Percentiles rank a stretch among this genome's conserved stretches.
Evolutionary conservation across 2,113 vertebrate species (phyloP).

Genomic region (Neogobius melanostomus): DNA sequence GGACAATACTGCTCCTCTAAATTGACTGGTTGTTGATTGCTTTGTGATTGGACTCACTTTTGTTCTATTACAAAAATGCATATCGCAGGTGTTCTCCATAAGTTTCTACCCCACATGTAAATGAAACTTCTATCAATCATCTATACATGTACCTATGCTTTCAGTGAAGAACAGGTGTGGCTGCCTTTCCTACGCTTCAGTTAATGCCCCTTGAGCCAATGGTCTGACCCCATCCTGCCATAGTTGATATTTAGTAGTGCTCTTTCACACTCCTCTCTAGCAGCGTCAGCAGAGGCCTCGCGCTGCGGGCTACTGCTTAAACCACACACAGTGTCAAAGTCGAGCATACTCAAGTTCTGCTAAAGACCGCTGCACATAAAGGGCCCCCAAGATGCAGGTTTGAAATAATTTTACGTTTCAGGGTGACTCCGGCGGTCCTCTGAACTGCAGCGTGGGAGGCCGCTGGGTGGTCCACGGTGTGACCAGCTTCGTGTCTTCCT

Average conservation of each 20-base stretch:
- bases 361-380: slow-evolving; percentile 16
- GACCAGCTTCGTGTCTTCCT: slow-evolving; percentile 87
- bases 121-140: no score
- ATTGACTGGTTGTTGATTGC: no score
- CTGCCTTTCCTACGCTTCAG: not conserved
- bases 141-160: no score
- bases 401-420: slow-evolving; percentile 34
- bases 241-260: slow-evolving; percentile 43
- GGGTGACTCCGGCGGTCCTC: slow-evolving; percentile 90
- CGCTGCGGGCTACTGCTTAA: slow-evolving; percentile 43
- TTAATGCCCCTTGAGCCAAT: slow-evolving; percentile 8
- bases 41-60: no score
- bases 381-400: slow-evolving; percentile 3
- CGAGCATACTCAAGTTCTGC: slow-evolving; percentile 19
- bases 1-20: no score
- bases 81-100: no score
- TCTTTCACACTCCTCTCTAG: slow-evolving; percentile 27
- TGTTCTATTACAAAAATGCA: no score
- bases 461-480: slow-evolving; percentile 82
- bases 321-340: slow-evolving; percentile 43
- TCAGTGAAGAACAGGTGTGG: not conserved
- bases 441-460: slow-evolving; percentile 82
- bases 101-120: no score
- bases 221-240: slow-evolving; percentile 48
- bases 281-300: slow-evolving; percentile 50